phyloP scores from a whole-genome alignment of 2,888 invertebrate species.

The Odontothrips loti region DNA sequence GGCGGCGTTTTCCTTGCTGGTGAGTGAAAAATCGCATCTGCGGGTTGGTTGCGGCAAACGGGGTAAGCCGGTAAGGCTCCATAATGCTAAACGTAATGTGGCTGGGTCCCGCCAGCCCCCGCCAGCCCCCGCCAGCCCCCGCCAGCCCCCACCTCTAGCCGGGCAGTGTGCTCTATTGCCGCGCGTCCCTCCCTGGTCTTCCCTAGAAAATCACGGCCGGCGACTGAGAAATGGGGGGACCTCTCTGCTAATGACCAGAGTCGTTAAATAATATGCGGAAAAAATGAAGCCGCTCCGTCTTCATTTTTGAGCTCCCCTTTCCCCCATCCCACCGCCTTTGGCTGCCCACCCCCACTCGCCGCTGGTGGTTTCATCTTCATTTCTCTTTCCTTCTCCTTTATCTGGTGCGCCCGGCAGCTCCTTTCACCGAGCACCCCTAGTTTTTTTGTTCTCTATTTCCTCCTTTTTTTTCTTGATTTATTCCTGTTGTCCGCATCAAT shows the following conservation, averaged over 20 bases:
- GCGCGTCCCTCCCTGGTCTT: neutral
- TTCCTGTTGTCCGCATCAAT: neutral
- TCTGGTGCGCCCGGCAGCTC: neutral
- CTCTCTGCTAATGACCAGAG: constrained; percentile 15
- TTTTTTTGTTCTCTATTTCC: neutral
- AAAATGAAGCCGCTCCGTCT: constrained; percentile 21
- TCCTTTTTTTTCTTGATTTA: neutral
- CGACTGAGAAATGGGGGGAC: constrained; percentile 19
- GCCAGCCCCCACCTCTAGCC: neutral
- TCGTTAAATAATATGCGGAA: constrained; percentile 26
- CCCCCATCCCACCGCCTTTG: neutral
- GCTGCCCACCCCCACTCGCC: neutral
- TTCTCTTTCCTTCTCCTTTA: neutral
- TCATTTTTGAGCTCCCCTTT: neutral
- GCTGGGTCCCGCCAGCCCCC: neutral
- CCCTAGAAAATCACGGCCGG: neutral
- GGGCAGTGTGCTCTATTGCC: neutral
- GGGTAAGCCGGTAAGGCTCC: neutral
- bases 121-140: neutral
- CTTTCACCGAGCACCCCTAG: neutral
- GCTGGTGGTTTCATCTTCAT: neutral
- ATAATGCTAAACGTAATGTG: constrained; percentile 11
- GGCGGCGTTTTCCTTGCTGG: neutral
- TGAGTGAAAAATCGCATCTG: constrained; percentile 6
- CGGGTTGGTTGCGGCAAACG: neutral